These are phyloP conservation scores for Lerema accius DNA, from an alignment of 1,140 invertebrate genomes.

Conservation along the genomic window DNA sequence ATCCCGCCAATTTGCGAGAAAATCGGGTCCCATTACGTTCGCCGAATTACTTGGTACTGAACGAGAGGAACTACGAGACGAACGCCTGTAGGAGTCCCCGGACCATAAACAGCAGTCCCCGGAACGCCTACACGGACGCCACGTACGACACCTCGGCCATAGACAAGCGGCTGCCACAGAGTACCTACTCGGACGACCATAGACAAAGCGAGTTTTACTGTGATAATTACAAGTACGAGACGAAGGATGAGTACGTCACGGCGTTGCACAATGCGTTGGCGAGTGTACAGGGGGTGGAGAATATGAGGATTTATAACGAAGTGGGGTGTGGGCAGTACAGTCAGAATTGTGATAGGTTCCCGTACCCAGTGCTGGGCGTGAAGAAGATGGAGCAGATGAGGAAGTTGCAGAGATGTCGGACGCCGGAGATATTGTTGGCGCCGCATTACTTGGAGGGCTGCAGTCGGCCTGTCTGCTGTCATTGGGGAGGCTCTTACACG, in stretches of 20 bases:
- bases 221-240: conserved; percentile 59
- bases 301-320: conserved; percentile 58
- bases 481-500: conserved; percentile 78
- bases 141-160: conserved; percentile 62
- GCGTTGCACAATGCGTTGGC: conserved; percentile 55
- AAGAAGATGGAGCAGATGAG: conserved; percentile 69
- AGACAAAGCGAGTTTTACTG: conserved; percentile 68
- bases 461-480: conserved; percentile 73
- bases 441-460: conserved; percentile 86
- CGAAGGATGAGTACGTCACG: conserved; percentile 62
- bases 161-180: conserved; percentile 51
- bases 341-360: conserved; percentile 63
- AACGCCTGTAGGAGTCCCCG: conserved; percentile 67
- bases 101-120: conserved; percentile 72
- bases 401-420: conserved; percentile 84
- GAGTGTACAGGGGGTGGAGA: conserved; percentile 60
- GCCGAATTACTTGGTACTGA: conserved; percentile 59
- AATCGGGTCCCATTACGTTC: conserved; percentile 52
- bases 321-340: conserved; percentile 52
- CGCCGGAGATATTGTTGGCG: conserved; percentile 89
- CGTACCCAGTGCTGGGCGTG: conserved; percentile 47
- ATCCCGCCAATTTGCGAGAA: conserved; percentile 61
- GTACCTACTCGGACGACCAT: conserved; percentile 60
- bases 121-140: conserved; percentile 59
- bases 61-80: conserved; percentile 64